Evolutionary conservation across 2,888 invertebrate genomes (phyloP).

Genomic region (Scaptomyza caliginosa): DNA sequence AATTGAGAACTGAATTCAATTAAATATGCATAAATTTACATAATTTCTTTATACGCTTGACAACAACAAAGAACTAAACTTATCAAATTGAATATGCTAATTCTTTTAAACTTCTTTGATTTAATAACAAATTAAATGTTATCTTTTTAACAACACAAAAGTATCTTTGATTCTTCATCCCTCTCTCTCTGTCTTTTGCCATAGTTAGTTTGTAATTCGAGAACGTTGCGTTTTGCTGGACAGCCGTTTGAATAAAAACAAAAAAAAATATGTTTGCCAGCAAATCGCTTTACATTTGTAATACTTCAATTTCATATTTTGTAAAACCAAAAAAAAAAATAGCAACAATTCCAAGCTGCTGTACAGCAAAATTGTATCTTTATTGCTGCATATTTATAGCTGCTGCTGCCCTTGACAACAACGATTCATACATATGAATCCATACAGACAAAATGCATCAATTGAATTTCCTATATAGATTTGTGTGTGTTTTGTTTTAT

Average conservation of each 20-base stretch:
- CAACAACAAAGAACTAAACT: conserved; percentile 2
- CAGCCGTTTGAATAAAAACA: background rate
- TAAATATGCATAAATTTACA: conserved; percentile 65
- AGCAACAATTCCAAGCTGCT: conserved; percentile 47
- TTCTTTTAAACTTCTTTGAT: background rate
- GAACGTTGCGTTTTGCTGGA: background rate
- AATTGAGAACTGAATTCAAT: conserved; percentile 55
- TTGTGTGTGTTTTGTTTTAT: conserved; percentile 8
- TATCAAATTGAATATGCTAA: background rate
- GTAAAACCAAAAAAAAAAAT: conserved; percentile 27
- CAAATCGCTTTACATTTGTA: conserved; percentile 70
- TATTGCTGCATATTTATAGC: conserved; percentile 64
- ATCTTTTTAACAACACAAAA: background rate
- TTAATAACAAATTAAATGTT: background rate
- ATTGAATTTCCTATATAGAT: conserved; percentile 53
- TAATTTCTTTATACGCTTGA: conserved; percentile 43
- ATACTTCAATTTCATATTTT: conserved; percentile 61
- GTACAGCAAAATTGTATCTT: conserved; percentile 60
- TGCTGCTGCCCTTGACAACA: conserved; percentile 4
- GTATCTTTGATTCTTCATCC: too few species aligned
- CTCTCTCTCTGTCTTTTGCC: background rate
- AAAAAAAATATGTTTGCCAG: conserved; percentile 41
- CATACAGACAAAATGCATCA: conserved; percentile 60
- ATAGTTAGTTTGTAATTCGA: background rate
- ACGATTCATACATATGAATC: background rate